Evolutionary conservation across 2,113 vertebrate species (phyloP).

Genomic region (Reinhardtius hippoglossoides): DNA sequence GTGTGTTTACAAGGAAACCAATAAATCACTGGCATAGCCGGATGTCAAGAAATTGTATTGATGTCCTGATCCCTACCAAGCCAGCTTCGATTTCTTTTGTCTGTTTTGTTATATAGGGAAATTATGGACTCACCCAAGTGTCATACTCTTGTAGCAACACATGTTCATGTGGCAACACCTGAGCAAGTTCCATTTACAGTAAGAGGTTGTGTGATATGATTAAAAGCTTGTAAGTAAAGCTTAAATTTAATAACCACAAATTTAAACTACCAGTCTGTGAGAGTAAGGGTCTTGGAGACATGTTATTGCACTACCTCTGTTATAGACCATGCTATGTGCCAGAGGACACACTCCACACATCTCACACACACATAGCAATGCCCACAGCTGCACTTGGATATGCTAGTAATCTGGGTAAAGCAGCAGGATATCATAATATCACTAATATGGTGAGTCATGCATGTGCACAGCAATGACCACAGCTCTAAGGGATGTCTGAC

Average conservation of each 20-base stretch:
- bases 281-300: conserved; percentile 9
- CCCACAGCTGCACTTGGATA: conserved; percentile 35
- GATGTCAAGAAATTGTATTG: background rate
- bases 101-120: background rate
- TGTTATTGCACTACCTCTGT: conserved; percentile 19
- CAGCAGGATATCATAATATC: conserved; percentile 53
- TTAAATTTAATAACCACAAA: background rate
- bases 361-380: conserved; percentile 5
- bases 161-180: background rate
- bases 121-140: background rate
- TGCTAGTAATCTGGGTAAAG: conserved; percentile 46
- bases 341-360: conserved; percentile 5
- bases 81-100: background rate
- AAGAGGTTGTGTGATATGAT: background rate
- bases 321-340: conserved; percentile 1
- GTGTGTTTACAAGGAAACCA: conserved; percentile 18
- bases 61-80: background rate
- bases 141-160: background rate
- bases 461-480: conserved; percentile 48
- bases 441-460: conserved; percentile 50
- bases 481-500: conserved; percentile 14
- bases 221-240: background rate
- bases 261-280: conserved; percentile 11
- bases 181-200: background rate
- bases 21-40: background rate